Percentiles rank a stretch among this genome's conserved stretches.
These are phyloP conservation scores for Muricea muricata DNA, from an alignment of 92 coral and sea anemone species.

Conservation along the genomic window DNA sequence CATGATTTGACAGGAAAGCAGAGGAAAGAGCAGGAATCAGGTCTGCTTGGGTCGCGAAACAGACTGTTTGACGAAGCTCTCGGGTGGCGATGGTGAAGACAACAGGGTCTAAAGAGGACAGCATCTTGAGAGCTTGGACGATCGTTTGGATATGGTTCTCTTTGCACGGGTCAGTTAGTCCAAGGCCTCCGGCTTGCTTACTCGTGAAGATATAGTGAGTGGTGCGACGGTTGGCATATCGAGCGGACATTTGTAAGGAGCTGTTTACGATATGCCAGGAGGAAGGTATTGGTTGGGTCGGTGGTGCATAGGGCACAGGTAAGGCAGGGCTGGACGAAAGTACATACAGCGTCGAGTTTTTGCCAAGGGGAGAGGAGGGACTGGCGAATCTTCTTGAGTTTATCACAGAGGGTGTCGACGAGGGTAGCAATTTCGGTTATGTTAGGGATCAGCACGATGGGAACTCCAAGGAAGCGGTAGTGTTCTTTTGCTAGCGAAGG, in stretches of 20 bases:
- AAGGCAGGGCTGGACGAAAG: slow-evolving; percentile 37
- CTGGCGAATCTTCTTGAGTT: slow-evolving; percentile 15
- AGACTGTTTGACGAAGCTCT: background rate
- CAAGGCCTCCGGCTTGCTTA: background rate
- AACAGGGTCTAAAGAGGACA: too few species aligned
- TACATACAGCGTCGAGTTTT: slow-evolving; percentile 43
- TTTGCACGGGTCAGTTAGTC: background rate
- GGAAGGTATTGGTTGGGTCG: background rate
- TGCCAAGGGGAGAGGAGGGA: slow-evolving; percentile 50
- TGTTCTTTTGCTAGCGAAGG: background rate
- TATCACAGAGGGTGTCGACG: background rate
- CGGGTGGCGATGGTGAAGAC: background rate
- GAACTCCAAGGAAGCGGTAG: slow-evolving; percentile 47
- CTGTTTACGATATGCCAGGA: background rate
- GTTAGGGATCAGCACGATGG: slow-evolving; percentile 22
- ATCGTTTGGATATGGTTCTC: background rate
- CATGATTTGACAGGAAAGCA: too few species aligned
- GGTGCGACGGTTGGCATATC: background rate
- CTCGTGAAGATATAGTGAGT: background rate
- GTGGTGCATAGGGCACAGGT: slow-evolving; percentile 25
- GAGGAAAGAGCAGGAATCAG: background rate
- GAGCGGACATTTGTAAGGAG: background rate
- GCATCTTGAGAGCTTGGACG: too few species aligned
- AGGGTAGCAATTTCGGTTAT: background rate
- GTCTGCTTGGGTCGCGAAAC: too few species aligned